These are phyloP conservation scores for Nematopogon swammerdamellus DNA, from an alignment of 2,888 invertebrate genomes.

Conservation along the genomic window DNA sequence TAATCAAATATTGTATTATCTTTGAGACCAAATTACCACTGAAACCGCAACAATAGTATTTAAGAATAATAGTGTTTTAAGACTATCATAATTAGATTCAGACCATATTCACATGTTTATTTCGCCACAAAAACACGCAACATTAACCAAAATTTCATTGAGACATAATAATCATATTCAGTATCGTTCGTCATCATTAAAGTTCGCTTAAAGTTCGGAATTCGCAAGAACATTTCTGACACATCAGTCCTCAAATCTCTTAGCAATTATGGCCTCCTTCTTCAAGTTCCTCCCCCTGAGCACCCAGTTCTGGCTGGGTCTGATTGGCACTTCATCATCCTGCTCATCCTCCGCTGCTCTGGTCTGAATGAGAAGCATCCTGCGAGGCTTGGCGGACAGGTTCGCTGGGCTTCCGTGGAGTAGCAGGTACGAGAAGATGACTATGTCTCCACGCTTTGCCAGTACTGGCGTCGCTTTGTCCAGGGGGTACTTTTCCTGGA, in stretches of 20 bases:
- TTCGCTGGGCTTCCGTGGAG: slow-evolving; percentile 47
- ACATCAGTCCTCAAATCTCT: slow-evolving; percentile 20
- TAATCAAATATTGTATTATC: too few species aligned
- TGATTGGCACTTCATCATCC: slow-evolving; percentile 25
- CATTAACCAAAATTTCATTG: too few species aligned
- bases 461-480: slow-evolving; percentile 30
- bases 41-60: too few species aligned
- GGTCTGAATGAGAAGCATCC: slow-evolving; percentile 44
- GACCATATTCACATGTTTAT: too few species aligned
- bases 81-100: too few species aligned
- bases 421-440: slow-evolving; percentile 44
- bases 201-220: too few species aligned
- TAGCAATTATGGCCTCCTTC: slow-evolving; percentile 26
- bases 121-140: too few species aligned
- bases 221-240: too few species aligned
- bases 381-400: slow-evolving; percentile 24
- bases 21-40: too few species aligned
- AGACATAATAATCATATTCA: too few species aligned
- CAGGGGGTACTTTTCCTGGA: slow-evolving; percentile 25
- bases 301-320: slow-evolving; percentile 40
- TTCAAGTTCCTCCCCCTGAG: slow-evolving; percentile 33
- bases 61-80: too few species aligned
- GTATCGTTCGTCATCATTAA: too few species aligned
- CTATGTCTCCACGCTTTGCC: slow-evolving; percentile 37
- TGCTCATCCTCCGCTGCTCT: slow-evolving; percentile 45